Percentiles rank a stretch among this genome's conserved stretches.
Conservation (phyloP, 2,113 vertebrate species). For the Tautogolabrus adspersus region DNA sequence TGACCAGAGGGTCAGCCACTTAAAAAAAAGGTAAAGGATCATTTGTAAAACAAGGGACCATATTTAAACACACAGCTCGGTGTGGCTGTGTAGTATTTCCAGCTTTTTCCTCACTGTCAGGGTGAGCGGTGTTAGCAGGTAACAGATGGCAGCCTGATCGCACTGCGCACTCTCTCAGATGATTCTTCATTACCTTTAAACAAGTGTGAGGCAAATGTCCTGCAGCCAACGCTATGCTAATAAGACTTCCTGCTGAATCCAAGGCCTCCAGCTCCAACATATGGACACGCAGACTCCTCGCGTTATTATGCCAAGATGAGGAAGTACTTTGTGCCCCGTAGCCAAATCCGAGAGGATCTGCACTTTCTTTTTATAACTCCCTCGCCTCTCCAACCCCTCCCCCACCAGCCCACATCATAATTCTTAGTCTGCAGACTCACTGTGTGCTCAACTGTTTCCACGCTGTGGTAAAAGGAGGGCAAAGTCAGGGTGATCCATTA, state of each 20-base stretch:
- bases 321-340: conserved; percentile 35
- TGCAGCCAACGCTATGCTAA: conserved; percentile 77
- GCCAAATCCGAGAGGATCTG: conserved; percentile 41
- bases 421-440: conserved; percentile 26
- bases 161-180: conserved; percentile 84
- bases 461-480: not conserved
- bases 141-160: conserved; percentile 91
- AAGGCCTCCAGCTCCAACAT: conserved; percentile 60
- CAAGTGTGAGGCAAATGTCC: conserved; percentile 91
- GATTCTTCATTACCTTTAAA: conserved; percentile 94
- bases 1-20: conserved; percentile 21
- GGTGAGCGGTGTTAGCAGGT: conserved; percentile 84
- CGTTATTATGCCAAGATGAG: conserved; percentile 43
- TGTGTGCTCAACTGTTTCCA: not conserved
- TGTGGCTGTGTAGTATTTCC: conserved; percentile 35
- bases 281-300: conserved; percentile 49
- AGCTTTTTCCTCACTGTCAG: conserved; percentile 41
- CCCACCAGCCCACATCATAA: not conserved
- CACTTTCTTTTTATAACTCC: conserved; percentile 37
- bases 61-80: conserved; percentile 21
- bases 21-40: conserved; percentile 5
- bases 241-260: conserved; percentile 63
- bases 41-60: conserved; percentile 27
- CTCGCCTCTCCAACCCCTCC: not conserved
- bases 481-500: not conserved